Evolutionary conservation across 2,888 invertebrate species (phyloP).

Genomic region (Plemyria rubiginata): DNA sequence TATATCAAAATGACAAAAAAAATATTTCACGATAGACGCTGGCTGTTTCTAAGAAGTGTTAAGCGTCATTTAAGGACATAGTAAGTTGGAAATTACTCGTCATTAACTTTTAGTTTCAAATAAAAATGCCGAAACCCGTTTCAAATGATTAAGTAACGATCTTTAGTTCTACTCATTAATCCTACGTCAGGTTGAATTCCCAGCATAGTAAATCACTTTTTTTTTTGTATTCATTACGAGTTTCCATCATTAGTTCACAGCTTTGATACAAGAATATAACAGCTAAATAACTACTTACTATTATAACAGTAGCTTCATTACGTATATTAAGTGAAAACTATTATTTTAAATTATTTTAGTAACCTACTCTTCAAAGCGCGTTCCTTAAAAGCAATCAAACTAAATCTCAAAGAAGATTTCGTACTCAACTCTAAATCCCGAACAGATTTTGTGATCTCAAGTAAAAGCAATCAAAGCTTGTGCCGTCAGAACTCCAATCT

Average conservation of each 20-base stretch:
- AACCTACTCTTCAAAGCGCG: not conserved
- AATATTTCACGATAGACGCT: no score
- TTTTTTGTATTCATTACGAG: not conserved
- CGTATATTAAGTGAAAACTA: not conserved
- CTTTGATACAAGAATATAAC: no score
- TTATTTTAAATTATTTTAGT: constrained; percentile 1
- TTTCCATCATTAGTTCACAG: not conserved
- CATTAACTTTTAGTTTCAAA: no score
- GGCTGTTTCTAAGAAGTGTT: no score
- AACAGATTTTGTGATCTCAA: not conserved
- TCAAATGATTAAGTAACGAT: no score
- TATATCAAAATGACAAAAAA: no score
- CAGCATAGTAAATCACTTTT: not conserved
- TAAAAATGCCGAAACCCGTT: no score
- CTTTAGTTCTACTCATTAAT: not conserved
- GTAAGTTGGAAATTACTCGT: no score
- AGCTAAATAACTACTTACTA: no score
- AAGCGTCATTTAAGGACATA: no score
- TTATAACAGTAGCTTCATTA: not conserved
- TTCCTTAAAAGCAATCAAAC: constrained; percentile 1
- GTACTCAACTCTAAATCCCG: not conserved
- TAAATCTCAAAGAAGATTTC: constrained; percentile 7
- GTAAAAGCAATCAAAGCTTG: constrained; percentile 5
- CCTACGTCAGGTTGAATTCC: not conserved
- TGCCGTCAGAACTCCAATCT: constrained; percentile 1